These are phyloP conservation scores for Leptopilina myrica DNA, from an alignment of 2,888 invertebrate species.

Conservation along the genomic window DNA sequence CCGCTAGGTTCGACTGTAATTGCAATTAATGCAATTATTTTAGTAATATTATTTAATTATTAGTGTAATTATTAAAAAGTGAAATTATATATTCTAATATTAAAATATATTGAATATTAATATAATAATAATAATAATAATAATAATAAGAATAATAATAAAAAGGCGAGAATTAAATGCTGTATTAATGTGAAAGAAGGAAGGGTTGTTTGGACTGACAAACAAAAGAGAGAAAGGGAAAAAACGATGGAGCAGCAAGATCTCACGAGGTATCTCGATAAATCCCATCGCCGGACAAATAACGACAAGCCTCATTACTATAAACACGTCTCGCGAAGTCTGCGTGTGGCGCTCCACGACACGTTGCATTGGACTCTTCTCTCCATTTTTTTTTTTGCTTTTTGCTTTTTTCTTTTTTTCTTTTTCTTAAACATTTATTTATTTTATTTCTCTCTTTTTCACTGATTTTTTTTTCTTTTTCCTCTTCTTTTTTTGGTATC, in stretches of 20 bases:
- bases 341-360: constrained; percentile 54
- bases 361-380: constrained; percentile 51
- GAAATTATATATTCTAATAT: too few relatives aligned
- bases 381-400: constrained; percentile 42
- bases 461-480: background rate
- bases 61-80: too few relatives aligned
- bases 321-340: constrained; percentile 67
- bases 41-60: too few relatives aligned
- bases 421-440: constrained; percentile 35
- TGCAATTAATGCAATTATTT: too few relatives aligned
- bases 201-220: background rate
- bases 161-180: too few relatives aligned
- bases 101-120: too few relatives aligned
- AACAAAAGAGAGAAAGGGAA: constrained; percentile 43
- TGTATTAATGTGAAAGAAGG: too few relatives aligned
- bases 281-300: constrained; percentile 73
- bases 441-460: constrained; percentile 44
- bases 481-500: constrained; percentile 26
- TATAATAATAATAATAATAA: too few relatives aligned
- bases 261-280: constrained; percentile 68
- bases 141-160: too few relatives aligned
- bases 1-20: too few relatives aligned
- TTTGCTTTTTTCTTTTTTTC: constrained; percentile 34
- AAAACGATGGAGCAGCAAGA: constrained; percentile 66
- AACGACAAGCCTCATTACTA: constrained; percentile 76